phyloP scores from a whole-genome alignment of 2,888 invertebrate species.

The Lepetodrilus schrolli region DNA sequence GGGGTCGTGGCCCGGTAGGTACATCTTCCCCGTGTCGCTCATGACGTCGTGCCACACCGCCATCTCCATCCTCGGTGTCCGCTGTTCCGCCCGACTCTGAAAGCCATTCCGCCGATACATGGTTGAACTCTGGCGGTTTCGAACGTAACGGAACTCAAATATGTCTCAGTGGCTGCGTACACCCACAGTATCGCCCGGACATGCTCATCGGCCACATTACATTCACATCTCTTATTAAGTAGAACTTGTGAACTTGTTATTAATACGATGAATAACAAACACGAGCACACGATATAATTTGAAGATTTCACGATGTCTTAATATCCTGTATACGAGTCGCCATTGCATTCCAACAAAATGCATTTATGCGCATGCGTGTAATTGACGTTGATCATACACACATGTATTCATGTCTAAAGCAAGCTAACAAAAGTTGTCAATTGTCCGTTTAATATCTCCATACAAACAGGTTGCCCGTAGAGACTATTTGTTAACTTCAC shows the following conservation, averaged over 20 bases:
- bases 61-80: conserved; percentile 48
- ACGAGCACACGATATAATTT: too few species aligned
- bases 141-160: too few species aligned
- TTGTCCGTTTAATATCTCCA: background rate
- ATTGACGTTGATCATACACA: background rate
- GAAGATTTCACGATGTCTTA: too few species aligned
- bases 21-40: conserved; percentile 37
- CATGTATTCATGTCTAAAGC: background rate
- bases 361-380: background rate
- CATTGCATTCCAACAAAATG: background rate
- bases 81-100: conserved; percentile 9
- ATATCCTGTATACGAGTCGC: too few species aligned
- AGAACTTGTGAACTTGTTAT: too few species aligned
- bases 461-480: background rate
- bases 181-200: too few species aligned
- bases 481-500: conserved; percentile 6
- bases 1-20: conserved; percentile 43
- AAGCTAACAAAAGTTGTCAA: background rate
- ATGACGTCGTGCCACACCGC: conserved; percentile 36
- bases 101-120: conserved; percentile 33
- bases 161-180: too few species aligned
- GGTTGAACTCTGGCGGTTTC: too few species aligned
- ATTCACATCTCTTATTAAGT: too few species aligned
- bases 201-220: too few species aligned
- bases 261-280: too few species aligned